Percentiles rank a stretch among this genome's conserved stretches.
These are phyloP conservation scores for Bugulina stolonifera DNA, from an alignment of 2,888 invertebrate genomes.

Conservation along the genomic window DNA sequence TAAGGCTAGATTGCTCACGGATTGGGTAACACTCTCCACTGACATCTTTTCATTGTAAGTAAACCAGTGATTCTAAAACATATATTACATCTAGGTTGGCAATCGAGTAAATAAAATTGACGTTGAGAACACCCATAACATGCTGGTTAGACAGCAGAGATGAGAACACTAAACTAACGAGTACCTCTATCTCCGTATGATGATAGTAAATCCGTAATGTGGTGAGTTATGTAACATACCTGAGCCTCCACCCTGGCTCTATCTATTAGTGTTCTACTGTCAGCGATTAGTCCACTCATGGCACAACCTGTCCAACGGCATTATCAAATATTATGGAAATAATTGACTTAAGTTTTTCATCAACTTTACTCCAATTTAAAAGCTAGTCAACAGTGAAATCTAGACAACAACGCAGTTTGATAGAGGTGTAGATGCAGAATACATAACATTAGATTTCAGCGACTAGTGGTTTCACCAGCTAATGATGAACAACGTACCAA, in stretches of 20 bases:
- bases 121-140: no score
- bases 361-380: no score
- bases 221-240: constrained; percentile 36
- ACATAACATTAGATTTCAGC: no score
- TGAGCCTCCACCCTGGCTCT: constrained; percentile 92
- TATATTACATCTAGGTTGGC: not conserved
- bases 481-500: constrained; percentile 64
- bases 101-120: not conserved
- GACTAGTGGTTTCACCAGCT: no score
- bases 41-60: constrained; percentile 92
- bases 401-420: no score
- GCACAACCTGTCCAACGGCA: constrained; percentile 71
- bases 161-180: not conserved
- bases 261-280: constrained; percentile 88
- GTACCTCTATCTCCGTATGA: no score
- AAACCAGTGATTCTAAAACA: constrained; percentile 81
- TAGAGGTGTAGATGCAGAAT: no score
- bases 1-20: constrained; percentile 96
- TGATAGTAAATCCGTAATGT: no score
- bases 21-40: constrained; percentile 95
- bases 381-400: no score
- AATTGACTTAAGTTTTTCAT: no score
- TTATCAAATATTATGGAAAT: no score
- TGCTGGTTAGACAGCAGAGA: not conserved
- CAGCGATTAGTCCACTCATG: constrained; percentile 94